Base-by-base conservation (phyloP, 2,888 invertebrate species). In the Autographa gamma region DNA sequence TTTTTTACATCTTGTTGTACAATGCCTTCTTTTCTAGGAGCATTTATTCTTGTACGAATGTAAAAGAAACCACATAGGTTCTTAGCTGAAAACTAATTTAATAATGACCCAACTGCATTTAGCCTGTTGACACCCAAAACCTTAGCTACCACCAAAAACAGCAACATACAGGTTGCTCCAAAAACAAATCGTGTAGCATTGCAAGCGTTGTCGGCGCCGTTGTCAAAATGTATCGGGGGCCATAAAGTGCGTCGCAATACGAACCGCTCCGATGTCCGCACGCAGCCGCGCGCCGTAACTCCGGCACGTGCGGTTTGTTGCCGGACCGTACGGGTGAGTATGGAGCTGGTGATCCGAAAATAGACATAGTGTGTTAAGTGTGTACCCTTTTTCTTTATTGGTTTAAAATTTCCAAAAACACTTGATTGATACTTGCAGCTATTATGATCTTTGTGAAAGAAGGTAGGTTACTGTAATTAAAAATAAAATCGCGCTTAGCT, bases 191-290 rank as follows among this genome's bases (percentile, higher is more conserved):
- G 63, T 65, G 58, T 62, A 63, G 34, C 77, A 64, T 67, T 73
- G 74, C 71, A 73, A 76, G 76, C 76, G 73, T 81, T 85, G 89
- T 87, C 87, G 83, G 81, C 83, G 83, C 84, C 86, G 85, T 87
- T 91, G 92, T 90, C 90, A 89, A 87, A 86, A 89, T 88, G 88
- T 91, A 89, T 90, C 88, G 81, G 74, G 85, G 81, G 85, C 89
- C 87, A 89, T 93, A 93, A 93, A 92, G 88, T 90, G 89, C 85
- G 89, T 87, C 84, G 90, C 90, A 90, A 86, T 89, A 90, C 90
- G 89, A 79, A 81, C 79, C 85, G 87, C 85, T 85, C 85, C 86
- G 88, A 82, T 88, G 90, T 89, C 91, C 89, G 86, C 89, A 90
- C 90, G 89, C 91, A 86, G 88, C 88, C 88, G 88, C 88, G 86